Base-by-base conservation (phyloP, 2,797 vertebrate species). In the Ceryle rudis region DNA sequence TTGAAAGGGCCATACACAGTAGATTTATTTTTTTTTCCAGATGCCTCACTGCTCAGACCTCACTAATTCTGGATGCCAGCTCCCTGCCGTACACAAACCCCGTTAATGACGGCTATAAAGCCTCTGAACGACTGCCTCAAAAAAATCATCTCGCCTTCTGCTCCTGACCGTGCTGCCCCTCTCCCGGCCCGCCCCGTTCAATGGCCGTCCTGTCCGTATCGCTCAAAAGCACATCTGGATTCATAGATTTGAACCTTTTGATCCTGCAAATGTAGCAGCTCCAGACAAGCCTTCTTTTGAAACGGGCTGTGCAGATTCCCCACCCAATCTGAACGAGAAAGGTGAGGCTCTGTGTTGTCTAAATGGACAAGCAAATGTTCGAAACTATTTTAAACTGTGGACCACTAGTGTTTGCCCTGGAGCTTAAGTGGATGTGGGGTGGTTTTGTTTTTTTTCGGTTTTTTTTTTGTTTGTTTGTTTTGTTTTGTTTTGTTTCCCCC, bases 371-470 rank as follows among this genome's bases (percentile, higher is more conserved):
- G 88, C 52, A 46, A 98, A 96, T 71, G 93, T 94, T 96, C 95
- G 79, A 98, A 98, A 97, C 95, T 49, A 94, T 97, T 97, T 97
- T 91, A 98, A 98, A 98, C 97, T 94, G 95, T 57, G 96, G 97
- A 96, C 91, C 84, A 21, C 77, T 93, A 96, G 66, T 98, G 96
- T 98, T 98, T 98, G 97, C 98, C 97, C 98, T 98, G 96, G 92
- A 98, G 98, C 97, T 98, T 98, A 97, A 97, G 96, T 97, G 93
- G 96, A 97, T 97, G 65, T 42, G 61, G 6, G n/a, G n/a, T n/a
- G n/a, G n/a, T n/a, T n/a, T n/a, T n/a, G n/a, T n/a, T 37, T 4
- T 13, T 28, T 26, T 49, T 9, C 6, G 14, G 6, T 4, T 11
- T 31, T 55, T 20, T 12, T 54, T 29, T n/a, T 46, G 37, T 37